Base-by-base conservation (phyloP, 2,113 vertebrate genomes). In the Prolemur simus region DNA sequence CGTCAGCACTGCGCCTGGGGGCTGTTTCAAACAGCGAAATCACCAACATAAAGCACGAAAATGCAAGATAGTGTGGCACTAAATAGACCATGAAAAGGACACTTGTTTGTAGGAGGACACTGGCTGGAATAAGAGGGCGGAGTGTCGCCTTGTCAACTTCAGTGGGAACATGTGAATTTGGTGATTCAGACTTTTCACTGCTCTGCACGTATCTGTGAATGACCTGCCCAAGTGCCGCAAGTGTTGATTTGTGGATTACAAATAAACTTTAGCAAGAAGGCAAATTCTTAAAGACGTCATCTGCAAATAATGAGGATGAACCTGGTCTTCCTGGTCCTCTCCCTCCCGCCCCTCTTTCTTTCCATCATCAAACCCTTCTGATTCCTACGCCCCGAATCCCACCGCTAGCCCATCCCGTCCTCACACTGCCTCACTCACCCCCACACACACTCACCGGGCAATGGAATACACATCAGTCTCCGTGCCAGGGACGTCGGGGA, bases 401-500 rank as follows among this genome's bases (percentile, higher is more conserved):
- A 29, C 15, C 47, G 10, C 32, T 14, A 34, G 39, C 11, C 63
- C 25, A 27, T 14, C 32, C 69, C 17, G 2, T 37, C 60, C 92
- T 68, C 17, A 23, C 8, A 10, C n/a, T 18, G 81, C 6, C 64
- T 80, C 17, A 29, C 27, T 42, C 56, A 87, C 42, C 60, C 86
- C 49, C 20, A 18, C 3, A 42, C 11, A 37, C n/a, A 34, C 13
- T n/a, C 27, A 37, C 0, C 32, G 34, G 60, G 58, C 34, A 60
- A 2, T 6, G 9, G 23, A 12, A 64, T 1, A 2, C 47, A 23
- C 8, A 6, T 2, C 23, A 52, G 74, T 7, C 29, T 34, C 47
- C 18, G 15, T n/a, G 68, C n/a, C 29, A 34, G 11, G 58, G 32
- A 13, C 21, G 42, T 60, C 13, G 4, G 34, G 4, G 56, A 25